phyloP scores from a whole-genome alignment of 2,113 vertebrate species.

The Irena cyanogastra region DNA sequence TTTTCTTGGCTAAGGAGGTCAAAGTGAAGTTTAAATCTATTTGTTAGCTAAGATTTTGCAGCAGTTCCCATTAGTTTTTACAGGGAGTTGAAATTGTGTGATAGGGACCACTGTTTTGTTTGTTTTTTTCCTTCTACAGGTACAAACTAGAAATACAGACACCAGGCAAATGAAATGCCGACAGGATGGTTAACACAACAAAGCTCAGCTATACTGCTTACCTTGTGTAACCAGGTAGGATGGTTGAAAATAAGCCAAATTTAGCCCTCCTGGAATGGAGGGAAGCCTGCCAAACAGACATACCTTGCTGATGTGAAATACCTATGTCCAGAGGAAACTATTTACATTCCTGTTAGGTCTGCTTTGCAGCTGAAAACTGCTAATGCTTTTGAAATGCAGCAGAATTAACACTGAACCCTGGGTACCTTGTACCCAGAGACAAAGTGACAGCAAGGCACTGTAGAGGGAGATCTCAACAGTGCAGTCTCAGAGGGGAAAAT shows the following conservation, averaged over 20 bases:
- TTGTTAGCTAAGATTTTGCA: background rate
- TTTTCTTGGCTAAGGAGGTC: slow-evolving; percentile 12
- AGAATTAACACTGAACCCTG: background rate
- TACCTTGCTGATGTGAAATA: background rate
- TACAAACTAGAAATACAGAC: background rate
- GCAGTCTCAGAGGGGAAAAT: background rate
- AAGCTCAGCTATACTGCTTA: background rate
- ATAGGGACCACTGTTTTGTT: background rate
- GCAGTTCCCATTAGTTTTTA: background rate
- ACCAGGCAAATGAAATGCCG: background rate
- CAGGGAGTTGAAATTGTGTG: background rate
- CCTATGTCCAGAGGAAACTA: background rate
- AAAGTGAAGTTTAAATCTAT: slow-evolving; percentile 7
- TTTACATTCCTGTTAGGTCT: background rate
- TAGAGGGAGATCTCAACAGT: background rate
- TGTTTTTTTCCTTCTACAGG: background rate
- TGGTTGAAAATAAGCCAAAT: background rate
- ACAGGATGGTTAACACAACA: background rate
- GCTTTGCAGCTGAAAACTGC: background rate
- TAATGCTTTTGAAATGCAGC: background rate
- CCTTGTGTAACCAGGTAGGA: background rate
- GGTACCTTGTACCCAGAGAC: background rate
- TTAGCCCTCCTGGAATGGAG: background rate
- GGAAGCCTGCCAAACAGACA: background rate
- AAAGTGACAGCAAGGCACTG: background rate